phyloP scores from a whole-genome alignment of 2,888 invertebrate species.

The Tinea pellionella region DNA sequence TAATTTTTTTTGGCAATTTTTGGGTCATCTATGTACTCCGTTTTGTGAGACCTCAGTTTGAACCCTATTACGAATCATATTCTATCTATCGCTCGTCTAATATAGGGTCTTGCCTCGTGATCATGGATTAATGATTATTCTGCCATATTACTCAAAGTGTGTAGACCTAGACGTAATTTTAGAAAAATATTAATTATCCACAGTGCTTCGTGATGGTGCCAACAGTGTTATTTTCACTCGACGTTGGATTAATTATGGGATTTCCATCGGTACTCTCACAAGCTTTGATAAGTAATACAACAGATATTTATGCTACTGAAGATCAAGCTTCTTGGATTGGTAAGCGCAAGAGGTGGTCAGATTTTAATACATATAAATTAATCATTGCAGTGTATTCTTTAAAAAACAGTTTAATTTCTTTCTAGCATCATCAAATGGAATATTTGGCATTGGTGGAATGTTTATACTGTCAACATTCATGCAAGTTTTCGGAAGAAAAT shows the following conservation, averaged over 20 bases:
- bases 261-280: neutral
- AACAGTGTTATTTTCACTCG: neutral
- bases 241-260: neutral
- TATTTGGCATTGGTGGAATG: slow-evolving; percentile 2
- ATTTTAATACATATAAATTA: too few relatives aligned
- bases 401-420: neutral
- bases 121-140: too few relatives aligned
- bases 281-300: neutral
- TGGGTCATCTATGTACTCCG: too few relatives aligned
- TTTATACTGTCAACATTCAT: neutral
- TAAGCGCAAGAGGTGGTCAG: too few relatives aligned
- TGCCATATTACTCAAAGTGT: too few relatives aligned
- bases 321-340: slow-evolving; percentile 2
- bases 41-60: too few relatives aligned
- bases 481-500: neutral
- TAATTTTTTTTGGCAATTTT: too few relatives aligned
- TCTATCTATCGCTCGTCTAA: too few relatives aligned
- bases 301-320: slow-evolving; percentile 2
- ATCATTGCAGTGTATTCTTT: too few relatives aligned
- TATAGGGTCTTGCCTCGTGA: too few relatives aligned
- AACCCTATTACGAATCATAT: too few relatives aligned
- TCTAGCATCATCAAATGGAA: slow-evolving; percentile 6
- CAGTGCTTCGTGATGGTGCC: slow-evolving; percentile 6
- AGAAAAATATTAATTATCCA: neutral
- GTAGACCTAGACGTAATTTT: too few relatives aligned